phyloP scores from a whole-genome alignment of 2,888 invertebrate genomes.

The Strigamia transsilvanica region DNA sequence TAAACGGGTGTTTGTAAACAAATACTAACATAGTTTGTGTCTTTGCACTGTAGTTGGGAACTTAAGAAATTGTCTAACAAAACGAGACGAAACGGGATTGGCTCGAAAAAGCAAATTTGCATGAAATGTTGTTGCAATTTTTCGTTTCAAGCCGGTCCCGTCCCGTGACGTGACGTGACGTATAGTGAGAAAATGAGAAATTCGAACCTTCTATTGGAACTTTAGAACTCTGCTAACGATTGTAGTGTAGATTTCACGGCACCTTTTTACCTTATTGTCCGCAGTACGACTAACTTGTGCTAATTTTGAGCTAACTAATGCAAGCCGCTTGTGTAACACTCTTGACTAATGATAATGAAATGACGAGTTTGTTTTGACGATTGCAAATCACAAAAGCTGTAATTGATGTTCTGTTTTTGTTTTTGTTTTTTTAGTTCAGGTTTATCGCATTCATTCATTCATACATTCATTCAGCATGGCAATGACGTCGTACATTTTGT shows the following conservation, averaged over 20 bases:
- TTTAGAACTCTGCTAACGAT: slow-evolving; percentile 26
- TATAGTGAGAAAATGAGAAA: no score
- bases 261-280: background rate
- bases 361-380: no score
- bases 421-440: slow-evolving; percentile 9
- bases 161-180: no score
- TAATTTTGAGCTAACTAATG: background rate
- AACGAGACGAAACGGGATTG: no score
- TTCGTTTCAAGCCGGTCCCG: no score
- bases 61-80: no score
- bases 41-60: background rate
- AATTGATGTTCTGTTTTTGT: slow-evolving; percentile 7
- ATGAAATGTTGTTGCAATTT: no score
- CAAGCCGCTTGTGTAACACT: no score
- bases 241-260: background rate
- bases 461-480: background rate
- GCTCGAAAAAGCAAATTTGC: no score
- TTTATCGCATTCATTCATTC: slow-evolving; percentile 13
- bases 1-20: slow-evolving; percentile 3
- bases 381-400: slow-evolving; percentile 24
- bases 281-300: no score
- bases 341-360: no score
- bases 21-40: no score
- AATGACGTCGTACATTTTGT: background rate
- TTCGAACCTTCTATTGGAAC: background rate